Percentiles rank a stretch among this genome's conserved stretches.
Evolutionary conservation across 1,140 invertebrate species (phyloP).

Genomic region (Reticulitermes speratus): DNA sequence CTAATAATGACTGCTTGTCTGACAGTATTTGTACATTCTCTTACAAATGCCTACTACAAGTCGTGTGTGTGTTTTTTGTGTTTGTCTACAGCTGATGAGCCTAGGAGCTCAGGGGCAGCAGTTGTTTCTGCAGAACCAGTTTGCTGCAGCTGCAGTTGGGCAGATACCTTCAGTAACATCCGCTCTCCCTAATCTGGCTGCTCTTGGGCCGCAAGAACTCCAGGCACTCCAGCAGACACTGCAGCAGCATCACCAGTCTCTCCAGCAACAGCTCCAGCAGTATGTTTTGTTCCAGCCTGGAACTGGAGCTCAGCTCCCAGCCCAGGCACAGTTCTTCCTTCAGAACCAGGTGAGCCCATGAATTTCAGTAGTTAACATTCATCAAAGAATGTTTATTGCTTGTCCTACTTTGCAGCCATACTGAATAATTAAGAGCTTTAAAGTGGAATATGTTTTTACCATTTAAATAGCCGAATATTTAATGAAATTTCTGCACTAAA

Average conservation of each 20-base stretch:
- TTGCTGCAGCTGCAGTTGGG: constrained; percentile 46
- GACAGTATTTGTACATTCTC: too few species aligned
- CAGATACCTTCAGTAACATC: constrained; percentile 38
- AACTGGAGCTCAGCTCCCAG: constrained; percentile 53
- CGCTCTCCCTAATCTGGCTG: constrained; percentile 49
- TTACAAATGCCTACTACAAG: too few species aligned
- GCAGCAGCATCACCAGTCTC: constrained; percentile 61
- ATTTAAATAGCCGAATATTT: too few species aligned
- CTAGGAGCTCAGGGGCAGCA: constrained; percentile 48
- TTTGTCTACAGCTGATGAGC: constrained; percentile 54
- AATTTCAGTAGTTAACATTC: not conserved
- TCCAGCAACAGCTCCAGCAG: constrained; percentile 69
- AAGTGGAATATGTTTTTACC: too few species aligned
- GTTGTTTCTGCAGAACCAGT: constrained; percentile 51
- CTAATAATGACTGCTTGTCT: too few species aligned
- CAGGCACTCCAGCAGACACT: constrained; percentile 63
- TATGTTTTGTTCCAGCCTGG: constrained; percentile 66
- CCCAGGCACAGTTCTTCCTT: constrained; percentile 71
- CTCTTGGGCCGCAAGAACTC: constrained; percentile 59
- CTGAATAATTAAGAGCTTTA: too few species aligned
- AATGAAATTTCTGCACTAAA: too few species aligned
- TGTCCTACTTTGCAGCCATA: too few species aligned
- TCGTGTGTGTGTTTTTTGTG: not conserved
- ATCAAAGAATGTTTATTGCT: not conserved
- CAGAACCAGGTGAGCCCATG: constrained; percentile 69